Evolutionary conservation across 2,888 invertebrate species (phyloP), one percentile per base, ranked within the genome.

Genomic region (Danaus chrysippus): DNA sequence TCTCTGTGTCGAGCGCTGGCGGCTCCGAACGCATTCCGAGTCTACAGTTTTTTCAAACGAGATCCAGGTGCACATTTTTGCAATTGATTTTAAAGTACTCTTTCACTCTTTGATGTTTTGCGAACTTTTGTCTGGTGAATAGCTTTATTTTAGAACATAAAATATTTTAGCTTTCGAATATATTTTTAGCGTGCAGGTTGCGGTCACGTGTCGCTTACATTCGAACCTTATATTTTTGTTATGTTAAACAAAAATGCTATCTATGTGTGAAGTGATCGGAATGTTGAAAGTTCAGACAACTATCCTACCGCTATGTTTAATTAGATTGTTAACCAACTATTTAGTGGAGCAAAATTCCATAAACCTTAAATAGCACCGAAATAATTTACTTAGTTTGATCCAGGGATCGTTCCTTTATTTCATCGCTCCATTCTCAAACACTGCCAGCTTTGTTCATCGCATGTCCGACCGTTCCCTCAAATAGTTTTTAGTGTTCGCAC

Each of bases 401-500:
- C 52, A 19, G 12, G 17, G 42, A 44, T 43, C 17, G 52, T 53
- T 56, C 43, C 34, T 17, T 58, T 12, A 19, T 34, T n/a, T 15
- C 10, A 19, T 42, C 34, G 46, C 58, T 42, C 42, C 13, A 58
- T 49, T 62, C 58, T 58, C 43, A 49, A 49, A 49, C 54, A 49
- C 34, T n/a, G 61, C 49, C 44, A 34, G 41, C 54, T 55, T 55
- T 42, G 49, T 52, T 17, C 10, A 17, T 13, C 49, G 15, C 17
- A 19, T 34, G 44, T 34, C n/a, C 17, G 54, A 17, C 49, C 49
- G 55, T 55, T 49, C 62, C 58, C 52, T 62, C 62, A 34, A 58
- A 62, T 62, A 62, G 62, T 62, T 62, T 58, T 58, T 62, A 49
- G 49, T 43, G 54, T 55, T 58, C 11, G 42, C 13, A 13, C 15